Conservation (phyloP, 2,113 vertebrate genomes). For the Agapornis roseicollis region DNA sequence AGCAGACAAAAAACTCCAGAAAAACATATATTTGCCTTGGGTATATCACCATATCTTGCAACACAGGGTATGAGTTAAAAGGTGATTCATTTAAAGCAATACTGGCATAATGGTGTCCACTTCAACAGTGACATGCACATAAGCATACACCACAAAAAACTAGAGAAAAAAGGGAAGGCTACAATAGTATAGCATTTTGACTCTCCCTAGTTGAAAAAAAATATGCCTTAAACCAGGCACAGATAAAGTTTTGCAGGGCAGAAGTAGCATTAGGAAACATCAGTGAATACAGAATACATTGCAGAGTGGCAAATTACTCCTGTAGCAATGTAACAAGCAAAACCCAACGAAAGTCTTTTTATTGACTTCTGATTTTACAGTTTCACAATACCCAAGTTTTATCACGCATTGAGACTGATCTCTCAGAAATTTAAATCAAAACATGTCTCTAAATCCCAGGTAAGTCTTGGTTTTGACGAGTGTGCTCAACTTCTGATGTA, state of each 20-base stretch:
- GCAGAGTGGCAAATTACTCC: background rate
- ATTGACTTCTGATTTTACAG: background rate
- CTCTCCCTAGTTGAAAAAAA: background rate
- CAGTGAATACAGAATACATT: background rate
- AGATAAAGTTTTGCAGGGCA: background rate
- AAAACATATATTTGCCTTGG: background rate
- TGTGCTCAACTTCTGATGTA: background rate
- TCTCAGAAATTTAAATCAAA: background rate
- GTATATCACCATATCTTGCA: background rate
- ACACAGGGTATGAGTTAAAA: background rate
- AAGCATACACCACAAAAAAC: rapidly evolving
- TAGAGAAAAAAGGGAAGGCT: background rate
- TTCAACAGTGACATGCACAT: rapidly evolving
- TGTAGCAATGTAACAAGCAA: background rate
- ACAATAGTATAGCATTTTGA: background rate
- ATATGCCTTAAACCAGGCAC: background rate
- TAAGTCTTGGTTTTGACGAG: background rate
- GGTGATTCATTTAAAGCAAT: background rate
- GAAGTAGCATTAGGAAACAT: background rate
- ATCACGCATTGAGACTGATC: background rate
- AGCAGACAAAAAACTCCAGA: background rate
- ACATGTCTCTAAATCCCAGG: background rate
- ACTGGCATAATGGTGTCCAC: background rate
- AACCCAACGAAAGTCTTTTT: background rate
- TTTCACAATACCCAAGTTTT: background rate